Evolutionary conservation across 2,797 vertebrate species (phyloP).

Genomic region (Valencia hispanica): DNA sequence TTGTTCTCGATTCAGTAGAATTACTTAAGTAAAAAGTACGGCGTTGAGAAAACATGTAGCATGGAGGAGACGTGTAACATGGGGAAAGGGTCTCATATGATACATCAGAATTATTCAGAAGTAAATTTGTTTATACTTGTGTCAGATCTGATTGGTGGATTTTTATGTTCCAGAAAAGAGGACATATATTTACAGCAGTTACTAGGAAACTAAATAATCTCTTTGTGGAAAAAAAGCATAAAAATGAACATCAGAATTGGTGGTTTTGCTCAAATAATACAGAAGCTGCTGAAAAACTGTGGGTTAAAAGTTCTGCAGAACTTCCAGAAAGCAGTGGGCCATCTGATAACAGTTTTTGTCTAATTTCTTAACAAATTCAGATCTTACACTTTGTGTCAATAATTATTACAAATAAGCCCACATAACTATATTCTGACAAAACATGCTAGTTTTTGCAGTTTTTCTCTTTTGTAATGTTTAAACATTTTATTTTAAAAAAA

Average conservation of each 20-base stretch:
- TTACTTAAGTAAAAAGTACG: no score
- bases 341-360: not conserved
- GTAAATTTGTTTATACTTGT: not conserved
- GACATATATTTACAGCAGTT: constrained; percentile 1
- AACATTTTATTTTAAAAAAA: not conserved
- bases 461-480: not conserved
- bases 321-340: not conserved
- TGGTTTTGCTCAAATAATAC: constrained; percentile 24
- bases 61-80: no score
- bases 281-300: constrained; percentile 32
- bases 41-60: no score
- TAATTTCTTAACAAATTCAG: no score
- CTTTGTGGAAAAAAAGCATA: not conserved
- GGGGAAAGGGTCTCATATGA: constrained; percentile 6
- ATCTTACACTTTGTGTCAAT: no score
- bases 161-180: not conserved
- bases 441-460: not conserved
- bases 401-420: not conserved
- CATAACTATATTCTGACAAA: not conserved
- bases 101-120: constrained; percentile 16
- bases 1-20: no score
- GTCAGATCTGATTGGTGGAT: not conserved
- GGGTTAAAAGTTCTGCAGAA: not conserved
- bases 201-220: constrained; percentile 3
- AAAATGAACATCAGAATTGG: not conserved